Evolutionary conservation across 2,113 vertebrate species (phyloP), one percentile per base, ranked within the genome.

Genomic region (Leiothrix lutea): DNA sequence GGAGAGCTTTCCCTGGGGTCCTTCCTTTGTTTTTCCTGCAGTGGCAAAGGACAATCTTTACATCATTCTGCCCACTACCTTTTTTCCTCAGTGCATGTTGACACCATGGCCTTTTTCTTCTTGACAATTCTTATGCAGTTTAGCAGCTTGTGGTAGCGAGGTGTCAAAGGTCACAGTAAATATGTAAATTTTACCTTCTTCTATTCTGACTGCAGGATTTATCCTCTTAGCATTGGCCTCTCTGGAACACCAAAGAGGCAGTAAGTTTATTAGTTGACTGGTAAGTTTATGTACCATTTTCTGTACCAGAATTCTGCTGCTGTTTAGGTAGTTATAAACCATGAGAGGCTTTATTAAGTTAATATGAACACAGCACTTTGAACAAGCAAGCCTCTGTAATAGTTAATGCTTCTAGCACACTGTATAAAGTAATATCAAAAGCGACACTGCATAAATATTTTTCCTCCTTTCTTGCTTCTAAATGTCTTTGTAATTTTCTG

Each of bases 81-180:
- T 72, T 88, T 85, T 88, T 33, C 29, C 54, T 88, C 38, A 38
- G 35, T 62, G 79, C 42, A 31, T 48, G n/a, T 70, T 93, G 88
- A 86, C 88, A 80, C 29, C 13, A 6, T 36, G 75, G 60, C 75
- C 77, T 94, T 97, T 94, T 94, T 38, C 66, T 69, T 80, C 79
- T 66, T 3, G 15, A 38, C 40, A 70, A 11, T 50, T 61, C 35
- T 62, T 28, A 50, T 1, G 5, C 64, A 70, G 47, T 86, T 93
- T 58, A 93, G 82, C 42, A 77, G 71, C 54, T 66, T 26, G 26
- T 54, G 26, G 71, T 40, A 42, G 31, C 0, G 0, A 78, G 58
- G 33, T 78, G 75, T 28, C 80, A 54, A 83, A 74, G 56, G 64
- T 66, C 38, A 88, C 20, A 73, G 48, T 60, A 86, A 88, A 86